Evolutionary conservation across 1,140 invertebrate species (phyloP).

Genomic region (Tetramorium parvispinum): DNA sequence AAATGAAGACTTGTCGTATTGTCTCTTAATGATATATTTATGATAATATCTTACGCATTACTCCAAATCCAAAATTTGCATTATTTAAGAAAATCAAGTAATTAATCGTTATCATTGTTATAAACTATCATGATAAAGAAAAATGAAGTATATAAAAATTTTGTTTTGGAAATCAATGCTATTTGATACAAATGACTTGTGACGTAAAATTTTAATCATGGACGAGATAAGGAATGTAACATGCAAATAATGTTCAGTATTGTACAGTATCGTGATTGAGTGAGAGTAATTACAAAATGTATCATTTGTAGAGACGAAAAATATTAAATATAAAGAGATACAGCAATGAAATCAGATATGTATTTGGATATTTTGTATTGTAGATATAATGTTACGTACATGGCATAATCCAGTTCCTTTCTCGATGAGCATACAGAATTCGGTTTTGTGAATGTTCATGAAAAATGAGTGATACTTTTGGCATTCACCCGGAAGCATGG

Average conservation of each 20-base stretch:
- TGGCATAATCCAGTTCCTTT: neutral
- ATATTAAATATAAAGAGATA: neutral
- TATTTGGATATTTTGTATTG: no score
- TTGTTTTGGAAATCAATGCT: neutral
- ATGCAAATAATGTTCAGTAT: neutral
- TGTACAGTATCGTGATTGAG: neutral
- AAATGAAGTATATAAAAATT: neutral
- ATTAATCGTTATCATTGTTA: neutral
- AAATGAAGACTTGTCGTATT: neutral
- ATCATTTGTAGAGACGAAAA: neutral
- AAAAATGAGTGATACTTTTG: neutral
- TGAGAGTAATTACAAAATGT: neutral
- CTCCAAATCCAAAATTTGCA: neutral
- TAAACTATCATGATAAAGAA: neutral
- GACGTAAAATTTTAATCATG: neutral
- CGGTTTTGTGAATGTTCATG: neutral
- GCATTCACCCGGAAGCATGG: neutral
- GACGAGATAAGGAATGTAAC: neutral
- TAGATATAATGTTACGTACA: slow-evolving; percentile 13
- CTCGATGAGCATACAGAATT: slow-evolving; percentile 23
- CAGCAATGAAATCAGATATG: neutral
- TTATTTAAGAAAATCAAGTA: neutral
- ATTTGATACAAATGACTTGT: neutral
- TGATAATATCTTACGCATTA: neutral
- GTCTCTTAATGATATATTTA: neutral